phyloP scores from a whole-genome alignment of 1,140 invertebrate species.

The Dryas iulia region DNA sequence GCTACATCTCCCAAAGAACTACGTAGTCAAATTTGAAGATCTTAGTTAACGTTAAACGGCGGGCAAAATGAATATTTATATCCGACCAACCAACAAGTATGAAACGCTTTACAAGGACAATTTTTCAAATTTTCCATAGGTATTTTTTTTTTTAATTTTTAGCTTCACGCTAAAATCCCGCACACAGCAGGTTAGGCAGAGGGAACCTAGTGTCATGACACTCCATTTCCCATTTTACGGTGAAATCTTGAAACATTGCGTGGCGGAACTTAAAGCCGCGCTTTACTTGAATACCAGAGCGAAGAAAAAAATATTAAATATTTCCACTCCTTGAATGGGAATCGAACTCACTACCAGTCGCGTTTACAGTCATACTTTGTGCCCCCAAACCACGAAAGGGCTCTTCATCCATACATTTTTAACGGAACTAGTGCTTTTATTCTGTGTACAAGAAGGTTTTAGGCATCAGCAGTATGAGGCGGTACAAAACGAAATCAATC shows the following conservation, averaged over 20 bases:
- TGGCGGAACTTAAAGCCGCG: too few species aligned
- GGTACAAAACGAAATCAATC: slow-evolving; percentile 35
- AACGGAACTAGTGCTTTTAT: not conserved
- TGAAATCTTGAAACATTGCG: not conserved
- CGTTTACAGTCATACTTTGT: too few species aligned
- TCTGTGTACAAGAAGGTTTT: not conserved
- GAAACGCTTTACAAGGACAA: not conserved
- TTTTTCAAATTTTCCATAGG: not conserved
- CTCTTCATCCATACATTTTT: not conserved
- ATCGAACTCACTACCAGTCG: too few species aligned
- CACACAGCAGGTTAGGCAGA: too few species aligned
- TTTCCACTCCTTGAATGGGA: too few species aligned
- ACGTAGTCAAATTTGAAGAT: slow-evolving; percentile 2
- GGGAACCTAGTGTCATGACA: too few species aligned
- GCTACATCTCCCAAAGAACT: not conserved
- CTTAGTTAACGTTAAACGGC: not conserved
- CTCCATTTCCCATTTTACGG: too few species aligned
- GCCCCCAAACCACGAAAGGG: too few species aligned
- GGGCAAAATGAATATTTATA: not conserved
- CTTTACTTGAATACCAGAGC: too few species aligned
- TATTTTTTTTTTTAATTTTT: too few species aligned
- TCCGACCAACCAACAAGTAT: not conserved
- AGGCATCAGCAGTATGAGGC: not conserved
- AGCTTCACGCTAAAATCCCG: too few species aligned
- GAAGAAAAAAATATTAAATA: too few species aligned